These are phyloP conservation scores for Microcebus tavaratra DNA, from an alignment of 2,113 vertebrate species.

Conservation along the genomic window DNA sequence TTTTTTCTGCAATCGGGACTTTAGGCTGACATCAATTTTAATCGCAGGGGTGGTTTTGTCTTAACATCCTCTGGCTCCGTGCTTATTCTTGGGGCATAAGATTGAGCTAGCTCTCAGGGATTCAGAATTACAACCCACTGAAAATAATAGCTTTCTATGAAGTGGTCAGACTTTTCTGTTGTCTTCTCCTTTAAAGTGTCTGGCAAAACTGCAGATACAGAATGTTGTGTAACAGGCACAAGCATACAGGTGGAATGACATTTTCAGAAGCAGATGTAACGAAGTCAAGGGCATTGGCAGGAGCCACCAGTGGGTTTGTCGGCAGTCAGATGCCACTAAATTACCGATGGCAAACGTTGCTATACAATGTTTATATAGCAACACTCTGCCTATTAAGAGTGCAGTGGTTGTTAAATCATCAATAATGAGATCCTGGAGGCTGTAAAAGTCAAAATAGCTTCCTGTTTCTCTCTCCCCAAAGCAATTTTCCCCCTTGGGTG, in stretches of 20 bases:
- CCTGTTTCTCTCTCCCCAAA: conserved; percentile 3
- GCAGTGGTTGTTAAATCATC: conserved; percentile 33
- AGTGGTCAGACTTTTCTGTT: not conserved
- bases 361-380: not conserved
- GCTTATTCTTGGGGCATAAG: not conserved
- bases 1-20: not conserved
- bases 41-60: not conserved
- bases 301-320: not conserved
- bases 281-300: not conserved
- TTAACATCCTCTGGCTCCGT: not conserved
- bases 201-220: not conserved
- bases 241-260: not conserved
- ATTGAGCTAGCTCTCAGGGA: not conserved
- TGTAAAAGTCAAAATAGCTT: conserved; percentile 42
- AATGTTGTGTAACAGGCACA: not conserved
- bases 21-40: not conserved
- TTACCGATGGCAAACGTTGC: not conserved
- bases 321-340: not conserved
- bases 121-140: not conserved
- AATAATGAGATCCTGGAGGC: conserved; percentile 36
- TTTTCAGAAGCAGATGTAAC: not conserved
- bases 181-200: not conserved
- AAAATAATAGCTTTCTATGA: not conserved
- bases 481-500: not conserved
- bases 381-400: not conserved